Base-by-base conservation (phyloP, 30 jellyfish, hydroid and myxozoan species). In the Aurelia coerulea region DNA sequence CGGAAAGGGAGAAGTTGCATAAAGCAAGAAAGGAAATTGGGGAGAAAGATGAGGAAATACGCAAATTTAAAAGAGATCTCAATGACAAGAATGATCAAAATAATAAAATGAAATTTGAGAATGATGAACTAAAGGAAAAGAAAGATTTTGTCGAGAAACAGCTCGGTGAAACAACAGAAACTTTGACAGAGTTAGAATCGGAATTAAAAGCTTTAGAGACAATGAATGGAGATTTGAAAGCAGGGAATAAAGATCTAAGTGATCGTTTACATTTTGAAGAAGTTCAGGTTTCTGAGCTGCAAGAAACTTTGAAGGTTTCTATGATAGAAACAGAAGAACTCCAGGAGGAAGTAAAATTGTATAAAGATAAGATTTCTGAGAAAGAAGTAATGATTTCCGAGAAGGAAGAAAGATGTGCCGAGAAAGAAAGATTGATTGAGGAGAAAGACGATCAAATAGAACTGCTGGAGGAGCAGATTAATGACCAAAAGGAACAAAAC, bases 301-400 rank as follows among this genome's bases (percentile, higher is more conserved):
- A 46, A n/a, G 83, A 71, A 10, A 8, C 63, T 14, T 1, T n/a
- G 42, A 54, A 31, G 34, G 67, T 4, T 18, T 13, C 73, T 4
- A 60, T 15, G 37, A 35, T 18, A 37, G 86, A 83, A 42, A 33
- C 17, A 11, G 18, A 70, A 23, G 42, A 64, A 1, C 60, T 60
- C 12, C 53, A 64, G 10, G 76, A 29, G 51, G 72, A 39, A 0
- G 42, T 70, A 11, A 31, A 71, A 3, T 7, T 15, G 18, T 29
- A 37, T 2, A 37, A 72, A 29, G 62, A 83, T 29, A 64, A n/a
- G 13, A 31, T 15, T 16, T 19, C 72, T 2, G 83, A 83, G 33
- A 83, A 83, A 6, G 92, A 68, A 63, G 65, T 14, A 19, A 37
- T 68, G 64, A 56, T 68, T 17, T 23, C 31, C 4, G 92, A 83